Conservation (phyloP, 2,888 invertebrate genomes). For the Lissonota sp. region DNA sequence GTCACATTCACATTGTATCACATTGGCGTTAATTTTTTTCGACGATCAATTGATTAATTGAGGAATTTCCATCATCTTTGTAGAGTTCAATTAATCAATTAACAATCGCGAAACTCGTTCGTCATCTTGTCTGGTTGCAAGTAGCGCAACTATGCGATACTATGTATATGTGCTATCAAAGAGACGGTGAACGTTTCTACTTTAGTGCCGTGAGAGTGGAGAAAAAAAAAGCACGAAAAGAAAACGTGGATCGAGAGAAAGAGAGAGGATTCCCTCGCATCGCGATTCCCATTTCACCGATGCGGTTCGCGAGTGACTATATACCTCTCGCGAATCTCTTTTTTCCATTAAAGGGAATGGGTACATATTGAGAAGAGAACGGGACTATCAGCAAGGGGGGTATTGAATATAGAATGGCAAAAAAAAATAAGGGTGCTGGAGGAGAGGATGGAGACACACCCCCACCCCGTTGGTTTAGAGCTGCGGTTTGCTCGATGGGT, state of each 20-base stretch:
- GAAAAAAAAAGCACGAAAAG: slow-evolving; percentile 4
- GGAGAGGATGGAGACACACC: not conserved
- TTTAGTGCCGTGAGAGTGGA: slow-evolving; percentile 4
- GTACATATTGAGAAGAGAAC: slow-evolving; percentile 35
- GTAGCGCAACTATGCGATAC: slow-evolving; percentile 8
- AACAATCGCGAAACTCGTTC: not conserved
- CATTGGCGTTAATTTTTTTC: too few relatives aligned
- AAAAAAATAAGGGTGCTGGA: slow-evolving; percentile 12
- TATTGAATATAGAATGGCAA: not conserved
- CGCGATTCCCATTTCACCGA: slow-evolving; percentile 59
- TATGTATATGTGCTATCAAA: slow-evolving; percentile 25
- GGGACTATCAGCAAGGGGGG: slow-evolving; percentile 9
- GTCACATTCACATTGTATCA: too few relatives aligned
- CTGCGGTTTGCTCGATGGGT: slow-evolving; percentile 44
- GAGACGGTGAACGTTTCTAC: slow-evolving; percentile 56
- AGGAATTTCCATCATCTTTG: too few relatives aligned
- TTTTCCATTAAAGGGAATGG: slow-evolving; percentile 55
- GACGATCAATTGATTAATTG: too few relatives aligned
- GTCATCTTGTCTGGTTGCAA: not conserved
- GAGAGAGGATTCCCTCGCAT: slow-evolving; percentile 59
- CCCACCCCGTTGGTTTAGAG: slow-evolving; percentile 25
- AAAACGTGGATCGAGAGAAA: slow-evolving; percentile 43
- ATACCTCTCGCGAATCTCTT: slow-evolving; percentile 57
- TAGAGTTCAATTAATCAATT: not conserved
- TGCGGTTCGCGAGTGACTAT: slow-evolving; percentile 12